A percentile compares a stretch with the other conserved stretches of the same genome.
phyloP scores from a whole-genome alignment of 1,140 invertebrate species.

The Lucilia cuprina region DNA sequence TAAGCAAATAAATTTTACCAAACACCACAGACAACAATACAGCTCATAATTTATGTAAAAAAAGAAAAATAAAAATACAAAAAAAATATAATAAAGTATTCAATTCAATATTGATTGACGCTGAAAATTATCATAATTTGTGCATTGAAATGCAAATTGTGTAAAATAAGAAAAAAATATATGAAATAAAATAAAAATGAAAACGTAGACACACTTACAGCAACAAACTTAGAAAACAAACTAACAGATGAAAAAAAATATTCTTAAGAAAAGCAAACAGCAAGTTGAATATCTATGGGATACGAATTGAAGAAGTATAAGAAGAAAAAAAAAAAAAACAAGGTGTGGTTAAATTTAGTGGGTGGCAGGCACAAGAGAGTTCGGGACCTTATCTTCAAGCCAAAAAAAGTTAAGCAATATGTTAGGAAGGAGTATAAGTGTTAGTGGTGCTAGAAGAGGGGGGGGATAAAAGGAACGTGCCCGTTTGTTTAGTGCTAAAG shows the following conservation, averaged over 20 bases:
- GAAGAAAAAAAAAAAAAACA: not conserved
- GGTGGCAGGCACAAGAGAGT: not conserved
- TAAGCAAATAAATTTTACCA: not conserved
- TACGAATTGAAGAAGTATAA: not conserved
- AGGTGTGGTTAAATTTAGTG: slow-evolving; percentile 4
- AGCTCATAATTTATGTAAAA: not conserved
- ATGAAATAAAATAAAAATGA: not conserved
- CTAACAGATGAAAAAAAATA: slow-evolving; percentile 15
- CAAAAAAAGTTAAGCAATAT: too few relatives aligned
- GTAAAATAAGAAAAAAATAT: slow-evolving; percentile 12
- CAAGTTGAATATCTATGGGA: not conserved
- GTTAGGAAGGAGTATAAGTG: too few relatives aligned
- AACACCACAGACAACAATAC: not conserved
- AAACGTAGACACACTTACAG: not conserved
- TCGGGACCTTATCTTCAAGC: too few relatives aligned
- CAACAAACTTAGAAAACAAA: not conserved
- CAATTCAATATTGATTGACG: slow-evolving; percentile 39
- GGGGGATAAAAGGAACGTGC: not conserved
- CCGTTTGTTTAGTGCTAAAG: not conserved
- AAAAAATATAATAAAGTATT: not conserved
- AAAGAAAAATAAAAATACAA: not conserved
- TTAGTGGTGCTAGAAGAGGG: not conserved
- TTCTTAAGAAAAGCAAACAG: not conserved
- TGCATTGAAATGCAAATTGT: slow-evolving; percentile 40
- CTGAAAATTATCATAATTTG: slow-evolving; percentile 40